These are phyloP conservation scores for Chunga burmeisteri DNA, from an alignment of 2,113 vertebrate species.

Conservation along the genomic window DNA sequence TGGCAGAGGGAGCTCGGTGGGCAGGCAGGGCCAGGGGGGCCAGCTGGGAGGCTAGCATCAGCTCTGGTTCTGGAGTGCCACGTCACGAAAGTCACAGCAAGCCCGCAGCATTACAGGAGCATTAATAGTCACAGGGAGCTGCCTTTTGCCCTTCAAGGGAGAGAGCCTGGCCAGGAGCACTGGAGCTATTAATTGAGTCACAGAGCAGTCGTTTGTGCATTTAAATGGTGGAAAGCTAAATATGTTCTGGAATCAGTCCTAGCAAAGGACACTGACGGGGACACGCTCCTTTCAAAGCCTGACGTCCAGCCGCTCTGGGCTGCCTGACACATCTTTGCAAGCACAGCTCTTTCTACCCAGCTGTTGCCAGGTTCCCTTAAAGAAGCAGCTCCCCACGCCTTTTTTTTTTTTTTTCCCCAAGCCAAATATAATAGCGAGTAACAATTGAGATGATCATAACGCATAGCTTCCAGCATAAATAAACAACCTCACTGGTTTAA, in stretches of 20 bases:
- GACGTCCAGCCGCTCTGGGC: background rate
- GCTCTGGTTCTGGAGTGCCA: background rate
- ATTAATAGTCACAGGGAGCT: background rate
- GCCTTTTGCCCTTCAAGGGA: conserved; percentile 43
- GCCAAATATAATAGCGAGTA: background rate
- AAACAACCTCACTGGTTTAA: background rate
- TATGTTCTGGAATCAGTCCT: background rate
- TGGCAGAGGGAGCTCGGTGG: background rate
- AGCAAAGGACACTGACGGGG: background rate
- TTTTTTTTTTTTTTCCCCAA: background rate
- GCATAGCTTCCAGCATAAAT: conserved; percentile 1
- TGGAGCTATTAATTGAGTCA: conserved; percentile 19
- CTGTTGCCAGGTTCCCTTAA: background rate
- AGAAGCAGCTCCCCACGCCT: background rate
- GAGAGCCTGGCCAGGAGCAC: background rate
- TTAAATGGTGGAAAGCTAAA: conserved; percentile 18
- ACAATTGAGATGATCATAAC: background rate
- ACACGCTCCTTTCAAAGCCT: background rate
- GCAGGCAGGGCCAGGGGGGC: background rate
- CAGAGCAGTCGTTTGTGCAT: conserved; percentile 5
- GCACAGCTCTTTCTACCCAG: background rate
- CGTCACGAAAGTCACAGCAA: background rate
- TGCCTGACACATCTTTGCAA: background rate
- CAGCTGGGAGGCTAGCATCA: background rate
- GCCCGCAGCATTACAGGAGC: background rate